phyloP scores from a whole-genome alignment of 2,797 vertebrate genomes.

The Acrocephalus scirpaceus region DNA sequence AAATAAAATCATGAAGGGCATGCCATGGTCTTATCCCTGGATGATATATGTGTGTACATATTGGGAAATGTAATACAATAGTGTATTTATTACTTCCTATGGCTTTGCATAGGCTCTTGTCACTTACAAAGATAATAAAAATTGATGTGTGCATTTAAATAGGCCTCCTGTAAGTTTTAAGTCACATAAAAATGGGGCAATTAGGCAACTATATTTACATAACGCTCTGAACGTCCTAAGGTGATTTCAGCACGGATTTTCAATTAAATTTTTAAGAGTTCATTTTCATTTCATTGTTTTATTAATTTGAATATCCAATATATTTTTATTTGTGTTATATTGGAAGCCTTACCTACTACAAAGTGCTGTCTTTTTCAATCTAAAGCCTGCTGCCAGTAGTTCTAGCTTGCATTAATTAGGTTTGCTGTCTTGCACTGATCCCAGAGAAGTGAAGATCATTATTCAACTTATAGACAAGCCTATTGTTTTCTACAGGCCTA shows the following conservation, averaged over 20 bases:
- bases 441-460: background rate
- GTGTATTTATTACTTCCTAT: background rate
- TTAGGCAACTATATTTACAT: constrained; percentile 22
- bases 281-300: background rate
- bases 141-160: background rate
- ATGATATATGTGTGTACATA: background rate
- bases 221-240: background rate
- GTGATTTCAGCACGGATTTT: background rate
- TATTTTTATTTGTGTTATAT: background rate
- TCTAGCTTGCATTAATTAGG: background rate
- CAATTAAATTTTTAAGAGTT: background rate
- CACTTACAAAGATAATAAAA: constrained; percentile 20
- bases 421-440: background rate
- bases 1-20: constrained; percentile 3
- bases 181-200: constrained; percentile 1
- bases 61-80: background rate
- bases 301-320: background rate
- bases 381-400: background rate
- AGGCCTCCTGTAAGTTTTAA: background rate
- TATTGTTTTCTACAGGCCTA: background rate
- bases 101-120: constrained; percentile 1
- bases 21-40: background rate
- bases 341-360: background rate
- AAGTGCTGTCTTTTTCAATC: background rate
- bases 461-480: background rate